phyloP scores from a whole-genome alignment of 2,113 vertebrate genomes.

The Archilochus colubris region DNA sequence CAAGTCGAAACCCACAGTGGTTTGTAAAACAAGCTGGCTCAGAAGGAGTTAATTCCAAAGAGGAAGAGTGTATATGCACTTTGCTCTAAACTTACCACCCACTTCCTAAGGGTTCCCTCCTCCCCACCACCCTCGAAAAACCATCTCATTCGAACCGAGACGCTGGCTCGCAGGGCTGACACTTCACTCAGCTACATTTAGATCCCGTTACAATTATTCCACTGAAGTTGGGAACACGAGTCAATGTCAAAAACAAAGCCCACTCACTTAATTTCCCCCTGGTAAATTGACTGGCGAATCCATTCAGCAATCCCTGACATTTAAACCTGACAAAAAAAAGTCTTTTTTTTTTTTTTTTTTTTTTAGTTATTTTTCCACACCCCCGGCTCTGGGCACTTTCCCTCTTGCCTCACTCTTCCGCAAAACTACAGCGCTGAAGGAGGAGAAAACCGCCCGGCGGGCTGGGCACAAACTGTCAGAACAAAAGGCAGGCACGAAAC shows the following conservation, averaged over 20 bases:
- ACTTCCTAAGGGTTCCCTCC: conserved; percentile 77
- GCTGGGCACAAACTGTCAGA: conserved; percentile 38
- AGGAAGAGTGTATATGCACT: conserved; percentile 78
- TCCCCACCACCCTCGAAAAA: conserved; percentile 39
- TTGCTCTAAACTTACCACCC: conserved; percentile 82
- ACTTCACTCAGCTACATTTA: conserved; percentile 54
- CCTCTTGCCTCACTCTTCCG: not conserved
- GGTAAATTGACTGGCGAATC: conserved; percentile 68
- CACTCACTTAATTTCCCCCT: conserved; percentile 66
- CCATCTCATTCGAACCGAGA: conserved; percentile 51
- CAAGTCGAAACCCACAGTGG: not conserved
- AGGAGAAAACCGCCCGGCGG: not conserved
- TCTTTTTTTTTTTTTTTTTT: not conserved
- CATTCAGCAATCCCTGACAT: conserved; percentile 9
- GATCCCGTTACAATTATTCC: conserved; percentile 55
- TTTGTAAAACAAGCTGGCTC: conserved; percentile 17
- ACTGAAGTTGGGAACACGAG: not conserved
- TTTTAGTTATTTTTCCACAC: too few relatives aligned
- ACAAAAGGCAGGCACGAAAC: not conserved
- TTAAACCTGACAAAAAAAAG: not conserved
- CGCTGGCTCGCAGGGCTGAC: conserved; percentile 60
- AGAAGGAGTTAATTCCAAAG: conserved; percentile 79
- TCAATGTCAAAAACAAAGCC: conserved; percentile 63
- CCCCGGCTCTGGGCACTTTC: not conserved
- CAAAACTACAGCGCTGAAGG: conserved; percentile 31